phyloP scores from a whole-genome alignment of 2,888 invertebrate species.

The Sphaeridia pumilis region DNA sequence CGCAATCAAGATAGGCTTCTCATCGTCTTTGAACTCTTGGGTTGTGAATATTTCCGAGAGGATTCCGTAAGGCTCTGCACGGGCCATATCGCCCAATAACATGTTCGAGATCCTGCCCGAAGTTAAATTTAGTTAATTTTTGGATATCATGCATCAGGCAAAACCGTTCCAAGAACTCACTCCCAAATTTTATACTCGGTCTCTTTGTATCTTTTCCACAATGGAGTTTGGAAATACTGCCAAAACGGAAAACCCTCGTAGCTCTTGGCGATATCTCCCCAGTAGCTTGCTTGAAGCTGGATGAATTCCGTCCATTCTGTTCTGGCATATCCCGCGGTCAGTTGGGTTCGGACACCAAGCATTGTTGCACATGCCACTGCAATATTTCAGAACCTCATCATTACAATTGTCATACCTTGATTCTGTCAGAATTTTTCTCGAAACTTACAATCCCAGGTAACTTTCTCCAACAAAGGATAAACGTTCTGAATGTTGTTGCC shows the following conservation, averaged over 20 bases:
- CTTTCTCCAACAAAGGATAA: neutral
- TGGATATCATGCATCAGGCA: no score
- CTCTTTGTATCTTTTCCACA: constrained; percentile 45
- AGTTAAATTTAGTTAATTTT: no score
- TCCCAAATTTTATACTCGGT: neutral
- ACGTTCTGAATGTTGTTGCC: neutral
- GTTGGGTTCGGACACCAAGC: constrained; percentile 49
- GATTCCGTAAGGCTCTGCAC: no score
- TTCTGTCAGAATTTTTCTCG: neutral
- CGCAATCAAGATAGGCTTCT: neutral
- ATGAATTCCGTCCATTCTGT: constrained; percentile 20
- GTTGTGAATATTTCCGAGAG: no score
- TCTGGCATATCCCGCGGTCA: constrained; percentile 41
- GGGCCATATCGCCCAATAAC: no score
- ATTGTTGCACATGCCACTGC: constrained; percentile 47
- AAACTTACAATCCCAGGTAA: constrained; percentile 37
- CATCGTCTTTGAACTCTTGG: no score
- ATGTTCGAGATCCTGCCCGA: no score
- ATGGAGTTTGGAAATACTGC: constrained; percentile 62
- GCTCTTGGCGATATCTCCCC: constrained; percentile 27
- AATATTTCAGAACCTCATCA: neutral
- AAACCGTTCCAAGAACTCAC: neutral
- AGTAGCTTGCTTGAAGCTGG: constrained; percentile 21
- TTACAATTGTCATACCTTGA: neutral
- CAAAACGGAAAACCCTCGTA: constrained; percentile 64